Conservation (phyloP, 2,888 invertebrate species). For the Drosophila formosana region DNA sequence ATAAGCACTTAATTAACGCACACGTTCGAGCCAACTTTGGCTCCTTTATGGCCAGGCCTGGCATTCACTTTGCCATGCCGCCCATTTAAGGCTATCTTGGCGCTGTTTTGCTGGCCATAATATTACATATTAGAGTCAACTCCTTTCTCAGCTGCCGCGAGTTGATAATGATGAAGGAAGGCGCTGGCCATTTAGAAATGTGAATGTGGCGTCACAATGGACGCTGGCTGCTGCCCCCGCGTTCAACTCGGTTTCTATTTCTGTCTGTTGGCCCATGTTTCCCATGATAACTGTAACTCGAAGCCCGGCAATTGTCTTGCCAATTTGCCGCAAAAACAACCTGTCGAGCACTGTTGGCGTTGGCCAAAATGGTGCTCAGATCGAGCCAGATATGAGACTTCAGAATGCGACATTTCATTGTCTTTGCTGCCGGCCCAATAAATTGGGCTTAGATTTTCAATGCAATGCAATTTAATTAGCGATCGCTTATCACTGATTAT, state of each 20-base stretch:
- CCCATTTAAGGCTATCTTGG: conserved; percentile 71
- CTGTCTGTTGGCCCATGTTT: conserved; percentile 37
- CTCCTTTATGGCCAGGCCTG: conserved; percentile 58
- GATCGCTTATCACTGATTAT: conserved; percentile 75
- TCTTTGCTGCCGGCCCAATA: conserved; percentile 49
- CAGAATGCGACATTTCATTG: conserved; percentile 77
- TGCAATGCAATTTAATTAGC: conserved; percentile 69
- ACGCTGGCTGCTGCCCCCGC: conserved; percentile 12
- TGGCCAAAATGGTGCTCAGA: conserved; percentile 70
- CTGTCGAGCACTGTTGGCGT: conserved; percentile 57
- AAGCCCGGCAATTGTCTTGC: conserved; percentile 72
- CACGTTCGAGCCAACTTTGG: conserved; percentile 5
- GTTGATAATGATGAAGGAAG: conserved; percentile 65
- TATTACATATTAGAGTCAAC: conserved; percentile 38
- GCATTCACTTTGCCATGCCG: conserved; percentile 57
- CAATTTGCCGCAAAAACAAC: conserved; percentile 72
- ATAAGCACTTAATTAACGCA: conserved; percentile 73
- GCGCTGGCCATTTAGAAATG: conserved; percentile 58
- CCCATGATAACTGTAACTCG: conserved; percentile 74
- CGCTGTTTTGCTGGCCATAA: conserved; percentile 52
- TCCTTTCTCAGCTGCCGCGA: conserved; percentile 20
- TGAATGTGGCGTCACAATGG: conserved; percentile 38
- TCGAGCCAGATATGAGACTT: conserved; percentile 47
- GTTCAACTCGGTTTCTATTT: conserved; percentile 38
- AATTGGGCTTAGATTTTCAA: conserved; percentile 57